Percentiles rank a stretch among this genome's conserved stretches.
Conservation (phyloP, 2,113 vertebrate species). For the Hepsetus odoe region DNA sequence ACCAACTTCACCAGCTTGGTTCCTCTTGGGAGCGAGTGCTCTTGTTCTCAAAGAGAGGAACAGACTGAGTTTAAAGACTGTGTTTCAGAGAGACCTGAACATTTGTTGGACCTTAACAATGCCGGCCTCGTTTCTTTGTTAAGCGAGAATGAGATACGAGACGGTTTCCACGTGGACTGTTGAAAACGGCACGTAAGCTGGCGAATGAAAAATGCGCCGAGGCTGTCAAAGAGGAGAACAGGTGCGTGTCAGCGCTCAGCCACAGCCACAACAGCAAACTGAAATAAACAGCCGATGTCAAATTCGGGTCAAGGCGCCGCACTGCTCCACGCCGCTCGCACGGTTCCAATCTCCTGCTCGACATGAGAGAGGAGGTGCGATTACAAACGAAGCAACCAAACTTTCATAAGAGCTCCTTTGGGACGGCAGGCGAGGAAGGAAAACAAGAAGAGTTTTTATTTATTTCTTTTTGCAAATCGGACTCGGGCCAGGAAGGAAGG, state of each 20-base stretch:
- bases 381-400: slow-evolving; percentile 21
- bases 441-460: slow-evolving; percentile 1
- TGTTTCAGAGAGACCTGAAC: too few relatives aligned
- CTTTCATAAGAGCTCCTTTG: slow-evolving; percentile 22
- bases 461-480: slow-evolving; percentile 3
- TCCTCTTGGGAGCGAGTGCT: too few relatives aligned
- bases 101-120: too few relatives aligned
- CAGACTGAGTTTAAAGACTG: too few relatives aligned
- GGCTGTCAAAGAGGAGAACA: neutral
- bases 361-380: slow-evolving; percentile 5
- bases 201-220: neutral
- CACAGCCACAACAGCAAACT: neutral
- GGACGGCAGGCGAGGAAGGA: slow-evolving; percentile 12
- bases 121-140: too few relatives aligned
- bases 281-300: neutral
- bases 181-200: neutral
- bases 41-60: too few relatives aligned
- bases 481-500: slow-evolving; percentile 5
- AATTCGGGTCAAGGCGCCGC: slow-evolving; percentile 2
- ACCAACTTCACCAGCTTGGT: too few relatives aligned
- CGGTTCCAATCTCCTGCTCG: neutral
- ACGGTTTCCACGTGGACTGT: too few relatives aligned
- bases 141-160: too few relatives aligned
- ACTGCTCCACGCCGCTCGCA: neutral
- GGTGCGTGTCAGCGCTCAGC: neutral